Conservation (phyloP, 2,797 vertebrate species). For the Anniella stebbinsi region DNA sequence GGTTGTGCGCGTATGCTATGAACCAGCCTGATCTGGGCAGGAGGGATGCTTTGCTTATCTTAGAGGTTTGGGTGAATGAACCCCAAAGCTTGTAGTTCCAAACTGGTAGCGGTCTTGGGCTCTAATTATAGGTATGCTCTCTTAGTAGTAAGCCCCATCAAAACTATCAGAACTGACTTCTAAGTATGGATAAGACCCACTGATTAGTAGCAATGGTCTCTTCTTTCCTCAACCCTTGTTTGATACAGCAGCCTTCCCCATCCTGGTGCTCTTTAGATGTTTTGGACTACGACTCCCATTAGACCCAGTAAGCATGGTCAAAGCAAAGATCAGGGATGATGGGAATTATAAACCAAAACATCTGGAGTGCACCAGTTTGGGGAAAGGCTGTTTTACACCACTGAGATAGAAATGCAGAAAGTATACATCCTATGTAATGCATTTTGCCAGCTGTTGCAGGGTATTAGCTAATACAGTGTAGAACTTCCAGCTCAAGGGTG, state of each 20-base stretch:
- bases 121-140: not conserved
- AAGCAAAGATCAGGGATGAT: too few relatives aligned
- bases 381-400: not conserved
- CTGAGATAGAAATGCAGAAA: not conserved
- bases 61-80: not conserved
- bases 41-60: not conserved
- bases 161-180: not conserved
- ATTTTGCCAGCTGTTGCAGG: not conserved
- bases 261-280: not conserved
- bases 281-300: too few relatives aligned
- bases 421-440: rapidly evolving
- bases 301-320: too few relatives aligned
- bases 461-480: not conserved
- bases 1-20: not conserved
- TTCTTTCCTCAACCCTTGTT: not conserved
- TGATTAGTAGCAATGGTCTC: too few relatives aligned
- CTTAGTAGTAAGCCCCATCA: not conserved
- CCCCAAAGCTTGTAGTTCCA: not conserved
- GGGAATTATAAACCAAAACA: too few relatives aligned
- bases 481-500: not conserved
- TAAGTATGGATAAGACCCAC: not conserved
- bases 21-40: not conserved
- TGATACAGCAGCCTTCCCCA: not conserved
- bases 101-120: not conserved
- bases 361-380: too few relatives aligned